These are phyloP conservation scores for Engystomops pustulosus DNA, from an alignment of 2,113 vertebrate genomes.

Conservation along the genomic window DNA sequence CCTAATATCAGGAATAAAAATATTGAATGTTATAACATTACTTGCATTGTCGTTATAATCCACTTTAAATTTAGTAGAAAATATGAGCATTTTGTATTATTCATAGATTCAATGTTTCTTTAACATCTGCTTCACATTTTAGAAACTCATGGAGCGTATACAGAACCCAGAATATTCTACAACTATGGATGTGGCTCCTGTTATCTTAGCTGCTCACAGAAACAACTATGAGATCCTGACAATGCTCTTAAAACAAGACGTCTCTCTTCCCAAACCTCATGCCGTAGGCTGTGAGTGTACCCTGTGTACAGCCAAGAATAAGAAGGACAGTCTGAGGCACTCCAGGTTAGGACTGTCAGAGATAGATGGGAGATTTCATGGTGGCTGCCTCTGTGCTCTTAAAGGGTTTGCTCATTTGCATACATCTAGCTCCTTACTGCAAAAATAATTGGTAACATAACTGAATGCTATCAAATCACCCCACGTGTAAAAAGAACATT, in stretches of 20 bases:
- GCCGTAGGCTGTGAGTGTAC: conserved; percentile 98
- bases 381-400: neutral
- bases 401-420: too few relatives aligned
- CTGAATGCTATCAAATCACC: too few relatives aligned
- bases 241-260: conserved; percentile 97
- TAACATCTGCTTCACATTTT: conserved; percentile 62
- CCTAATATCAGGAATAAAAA: too few relatives aligned
- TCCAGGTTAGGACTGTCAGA: conserved; percentile 79
- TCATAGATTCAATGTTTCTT: neutral
- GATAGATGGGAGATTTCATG: neutral
- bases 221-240: conserved; percentile 99
- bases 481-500: too few relatives aligned
- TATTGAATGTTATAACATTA: neutral
- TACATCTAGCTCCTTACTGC: neutral
- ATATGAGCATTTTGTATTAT: neutral
- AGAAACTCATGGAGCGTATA: conserved; percentile 98
- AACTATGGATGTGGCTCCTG: conserved; percentile 97
- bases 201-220: conserved; percentile 97
- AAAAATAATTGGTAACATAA: too few relatives aligned
- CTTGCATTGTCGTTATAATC: neutral
- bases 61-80: neutral
- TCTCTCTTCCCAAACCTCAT: conserved; percentile 94
- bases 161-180: conserved; percentile 98
- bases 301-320: conserved; percentile 97
- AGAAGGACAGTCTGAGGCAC: conserved; percentile 96